Evolutionary conservation across 2,113 vertebrate genomes (phyloP), one percentile per base, ranked within the genome.

Genomic region (Morone saxatilis): DNA sequence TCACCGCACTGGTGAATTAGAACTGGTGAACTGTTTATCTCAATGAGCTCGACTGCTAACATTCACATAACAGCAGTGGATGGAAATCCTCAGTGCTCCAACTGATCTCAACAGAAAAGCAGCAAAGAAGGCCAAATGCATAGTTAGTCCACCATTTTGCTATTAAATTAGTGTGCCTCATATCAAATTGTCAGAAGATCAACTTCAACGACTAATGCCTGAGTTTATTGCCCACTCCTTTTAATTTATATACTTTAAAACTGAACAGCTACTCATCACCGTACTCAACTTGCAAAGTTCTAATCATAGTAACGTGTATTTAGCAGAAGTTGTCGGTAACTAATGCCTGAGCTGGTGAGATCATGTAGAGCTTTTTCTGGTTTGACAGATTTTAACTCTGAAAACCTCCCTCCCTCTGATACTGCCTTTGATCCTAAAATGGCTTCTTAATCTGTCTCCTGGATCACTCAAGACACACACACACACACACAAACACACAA

Each of bases 381-480:
- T 86, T 69, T 76, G 65, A 63, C 57, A 57, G 41, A 59, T 70
- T 47, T 71, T 2, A 69, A 68, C 66, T 67, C 12, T 67, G 4
- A 62, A 89, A 72, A 50, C 13, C 10, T 45, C 68, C 78, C 57
- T 48, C 40, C 78, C 70, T 77, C 48, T 71, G 54, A 25, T 4
- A 0, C 69, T 53, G 81, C 36, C 82, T 93, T 89, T 93, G 87
- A 91, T 90, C 82, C 77, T 72, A 22, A 51, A 67, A 81, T 41
- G n/a, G 14, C 57, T 38, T 85, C 70, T 48, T 77, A 87, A 89
- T 89, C 88, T 20, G 36, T 36, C 67, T 84, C 25, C 63, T 38
- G 63, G 51, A 77, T 85, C 86, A 69, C 71, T 61, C 53, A 20
- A 78, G 31, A 61, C 0, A 17, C 41, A 22, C 63, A 71, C 67